Conservation (phyloP, 2,113 vertebrate genomes). For the Eclectus roratus region DNA sequence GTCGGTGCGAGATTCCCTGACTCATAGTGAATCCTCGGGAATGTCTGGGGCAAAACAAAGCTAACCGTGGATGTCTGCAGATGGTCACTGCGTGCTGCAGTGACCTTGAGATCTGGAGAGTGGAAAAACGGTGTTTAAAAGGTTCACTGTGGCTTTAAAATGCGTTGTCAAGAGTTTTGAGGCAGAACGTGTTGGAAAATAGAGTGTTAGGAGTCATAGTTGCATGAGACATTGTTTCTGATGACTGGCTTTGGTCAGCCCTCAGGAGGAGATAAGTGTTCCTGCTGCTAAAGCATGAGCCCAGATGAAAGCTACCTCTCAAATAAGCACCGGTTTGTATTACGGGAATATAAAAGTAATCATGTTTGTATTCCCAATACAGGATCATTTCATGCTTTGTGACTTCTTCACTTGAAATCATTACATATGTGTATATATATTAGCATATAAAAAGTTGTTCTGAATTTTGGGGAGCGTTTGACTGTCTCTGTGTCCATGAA, state of each 20-base stretch:
- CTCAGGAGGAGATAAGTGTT: background rate
- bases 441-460: background rate
- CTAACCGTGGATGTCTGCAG: background rate
- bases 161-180: accelerated
- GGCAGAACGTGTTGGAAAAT: background rate
- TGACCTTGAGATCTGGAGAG: background rate
- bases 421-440: background rate
- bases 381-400: background rate
- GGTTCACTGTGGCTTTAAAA: background rate
- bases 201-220: background rate
- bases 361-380: background rate
- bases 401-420: background rate
- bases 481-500: background rate
- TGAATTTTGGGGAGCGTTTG: background rate
- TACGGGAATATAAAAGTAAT: background rate
- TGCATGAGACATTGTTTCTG: background rate
- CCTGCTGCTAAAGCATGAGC: background rate
- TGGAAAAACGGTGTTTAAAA: background rate
- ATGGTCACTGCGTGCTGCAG: background rate
- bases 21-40: background rate
- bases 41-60: background rate
- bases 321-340: background rate
- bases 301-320: background rate
- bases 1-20: background rate
- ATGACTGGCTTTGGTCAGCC: background rate